Percentiles rank a stretch among this genome's conserved stretches.
Evolutionary conservation across 2,797 vertebrate species (phyloP).

Genomic region (Xiphorhynchus erythropygius): DNA sequence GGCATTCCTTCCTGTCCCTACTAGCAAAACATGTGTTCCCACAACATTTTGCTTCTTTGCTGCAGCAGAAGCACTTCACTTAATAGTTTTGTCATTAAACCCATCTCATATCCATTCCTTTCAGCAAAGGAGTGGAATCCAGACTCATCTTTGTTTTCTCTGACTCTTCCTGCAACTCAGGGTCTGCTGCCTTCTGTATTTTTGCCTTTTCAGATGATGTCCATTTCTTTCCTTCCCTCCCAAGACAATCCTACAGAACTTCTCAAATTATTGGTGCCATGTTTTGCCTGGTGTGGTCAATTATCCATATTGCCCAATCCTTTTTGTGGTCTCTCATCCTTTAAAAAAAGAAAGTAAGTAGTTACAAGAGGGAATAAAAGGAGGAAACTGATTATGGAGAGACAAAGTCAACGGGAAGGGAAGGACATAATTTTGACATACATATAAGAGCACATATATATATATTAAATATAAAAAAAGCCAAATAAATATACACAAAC

Average conservation of each 20-base stretch:
- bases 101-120: neutral
- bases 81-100: neutral
- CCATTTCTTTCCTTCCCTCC: neutral
- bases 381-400: neutral
- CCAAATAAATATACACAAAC: neutral
- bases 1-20: slow-evolving; percentile 1
- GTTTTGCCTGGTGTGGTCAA: neutral
- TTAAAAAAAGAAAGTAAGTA: neutral
- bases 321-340: neutral
- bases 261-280: neutral
- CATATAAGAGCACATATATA: fast-evolving
- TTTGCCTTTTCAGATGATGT: neutral
- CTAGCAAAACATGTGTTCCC: slow-evolving; percentile 1
- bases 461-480: neutral
- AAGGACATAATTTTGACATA: neutral
- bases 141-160: neutral
- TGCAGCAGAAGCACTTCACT: neutral
- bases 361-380: neutral
- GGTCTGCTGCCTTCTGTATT: neutral
- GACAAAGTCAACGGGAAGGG: neutral
- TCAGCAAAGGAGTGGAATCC: neutral
- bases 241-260: neutral
- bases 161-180: neutral
- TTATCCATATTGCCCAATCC: neutral
- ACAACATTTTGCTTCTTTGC: neutral